Conservation (phyloP, 2,113 vertebrate genomes). For the Pedionomus torquatus region DNA sequence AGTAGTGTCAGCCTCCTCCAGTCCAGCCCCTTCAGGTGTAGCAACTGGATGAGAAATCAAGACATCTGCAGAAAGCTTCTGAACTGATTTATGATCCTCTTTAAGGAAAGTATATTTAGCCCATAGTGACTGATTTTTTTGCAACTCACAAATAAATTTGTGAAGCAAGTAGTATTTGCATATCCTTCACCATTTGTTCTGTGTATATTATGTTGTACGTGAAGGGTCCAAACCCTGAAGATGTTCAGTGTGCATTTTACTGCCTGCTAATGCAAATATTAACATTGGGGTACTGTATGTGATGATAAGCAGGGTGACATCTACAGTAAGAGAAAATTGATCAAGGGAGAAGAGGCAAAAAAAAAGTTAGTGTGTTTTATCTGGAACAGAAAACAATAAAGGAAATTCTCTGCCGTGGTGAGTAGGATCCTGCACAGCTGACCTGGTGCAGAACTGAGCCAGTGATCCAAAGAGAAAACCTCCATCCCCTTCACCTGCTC, state of each 20-base stretch:
- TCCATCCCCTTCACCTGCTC: background rate
- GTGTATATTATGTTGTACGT: background rate
- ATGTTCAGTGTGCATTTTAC: background rate
- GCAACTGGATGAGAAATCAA: constrained; percentile 11
- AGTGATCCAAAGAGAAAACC: background rate
- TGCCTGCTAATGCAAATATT: background rate
- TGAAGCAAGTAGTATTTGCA: background rate
- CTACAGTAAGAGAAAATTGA: background rate
- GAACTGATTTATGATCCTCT: constrained; percentile 19
- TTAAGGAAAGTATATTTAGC: background rate
- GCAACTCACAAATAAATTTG: background rate
- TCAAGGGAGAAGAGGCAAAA: background rate
- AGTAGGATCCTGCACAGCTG: background rate
- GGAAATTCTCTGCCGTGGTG: background rate
- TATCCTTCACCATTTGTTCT: background rate
- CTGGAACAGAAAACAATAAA: background rate
- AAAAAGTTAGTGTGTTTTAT: background rate
- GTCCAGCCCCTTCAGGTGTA: background rate
- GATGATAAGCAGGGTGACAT: background rate
- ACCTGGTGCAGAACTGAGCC: background rate
- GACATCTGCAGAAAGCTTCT: constrained; percentile 6
- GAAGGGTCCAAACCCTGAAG: background rate
- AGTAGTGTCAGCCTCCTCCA: background rate
- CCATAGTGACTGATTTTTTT: background rate
- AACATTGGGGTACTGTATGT: background rate